phyloP scores from a whole-genome alignment of 2,797 vertebrate species.

The Lacerta agilis region DNA sequence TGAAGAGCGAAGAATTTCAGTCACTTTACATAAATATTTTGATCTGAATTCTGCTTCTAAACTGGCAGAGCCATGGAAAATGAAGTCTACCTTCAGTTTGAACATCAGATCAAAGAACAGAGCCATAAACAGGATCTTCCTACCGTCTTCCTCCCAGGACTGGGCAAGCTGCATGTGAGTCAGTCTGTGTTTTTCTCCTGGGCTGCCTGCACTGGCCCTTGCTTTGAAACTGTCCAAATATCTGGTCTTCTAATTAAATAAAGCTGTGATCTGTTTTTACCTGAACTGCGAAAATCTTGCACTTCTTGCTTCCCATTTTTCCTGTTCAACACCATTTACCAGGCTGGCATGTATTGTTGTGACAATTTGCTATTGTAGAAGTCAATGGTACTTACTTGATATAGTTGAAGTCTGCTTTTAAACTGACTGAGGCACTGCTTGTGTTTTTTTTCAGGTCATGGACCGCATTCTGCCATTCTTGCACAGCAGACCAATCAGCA shows the following conservation, averaged over 20 bases:
- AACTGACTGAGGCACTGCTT: conserved; percentile 83
- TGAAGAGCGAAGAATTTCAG: too few species aligned
- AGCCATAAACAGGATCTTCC: neutral
- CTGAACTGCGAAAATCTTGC: neutral
- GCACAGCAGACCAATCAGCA: conserved; percentile 93
- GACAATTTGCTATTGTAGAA: neutral
- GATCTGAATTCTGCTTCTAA: neutral
- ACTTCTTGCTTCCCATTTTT: neutral
- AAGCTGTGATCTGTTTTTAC: neutral
- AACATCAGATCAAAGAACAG: too few species aligned
- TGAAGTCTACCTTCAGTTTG: too few species aligned
- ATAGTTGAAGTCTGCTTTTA: conserved; percentile 96
- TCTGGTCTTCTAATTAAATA: neutral
- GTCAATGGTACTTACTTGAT: conserved; percentile 83
- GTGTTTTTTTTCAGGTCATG: conserved; percentile 89
- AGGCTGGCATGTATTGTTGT: rapidly evolving
- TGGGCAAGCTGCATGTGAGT: neutral
- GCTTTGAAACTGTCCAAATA: neutral
- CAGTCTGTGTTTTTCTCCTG: neutral
- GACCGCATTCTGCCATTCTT: conserved; percentile 93
- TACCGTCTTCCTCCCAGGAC: too few species aligned
- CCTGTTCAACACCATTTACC: neutral
- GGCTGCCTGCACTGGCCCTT: too few species aligned
- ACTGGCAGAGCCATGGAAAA: too few species aligned
- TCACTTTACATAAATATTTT: neutral